Evolutionary conservation across 2,113 vertebrate species (phyloP), one percentile per base, ranked within the genome.

Genomic region (Psephotus haematonotus): DNA sequence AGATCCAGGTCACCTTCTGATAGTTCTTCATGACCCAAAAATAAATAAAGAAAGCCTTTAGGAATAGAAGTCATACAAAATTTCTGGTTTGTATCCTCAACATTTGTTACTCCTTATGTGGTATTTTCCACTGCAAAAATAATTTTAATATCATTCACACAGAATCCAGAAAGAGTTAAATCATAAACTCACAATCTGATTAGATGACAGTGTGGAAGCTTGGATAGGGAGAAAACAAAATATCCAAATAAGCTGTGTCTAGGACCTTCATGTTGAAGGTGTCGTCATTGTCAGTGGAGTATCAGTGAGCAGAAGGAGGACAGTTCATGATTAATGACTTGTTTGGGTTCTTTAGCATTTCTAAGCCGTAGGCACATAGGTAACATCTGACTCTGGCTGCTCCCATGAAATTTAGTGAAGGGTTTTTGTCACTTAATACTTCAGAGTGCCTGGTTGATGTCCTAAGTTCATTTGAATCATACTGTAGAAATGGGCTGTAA

Each of bases 101-200:
- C 10, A 44, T 90, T 89, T 81, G 9, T 72, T 77, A 44, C 24
- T 88, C 18, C 13, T 92, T 88, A 49, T 1, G 4, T 83, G 44
- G 71, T 52, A 41, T 77, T 92, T 93, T 94, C 90, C 59, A 67
- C 33, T 74, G 59, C n/a, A 86, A 76, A 96, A 80, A 19, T 83
- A 46, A 62, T 90, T 88, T 88, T 82, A 82, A 88, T 64, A 69
- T 2, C 39, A 35, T 93, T 88, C 72, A 90, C 53, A 77, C 11
- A 70, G 31, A 82, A 82, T 62, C 67, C 47, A 62, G 47, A 47
- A 46, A 59, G 47, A 33, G 11, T 80, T 88, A 86, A 79, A 79
- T 88, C 67, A 85, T 87, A 82, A 79, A 35, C n/a, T 91, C 63
- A 55, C 9, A n/a, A 39, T 71, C 18, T 76, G 44, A 87, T 95